Evolutionary conservation across 2,113 vertebrate genomes (phyloP).

Genomic region (Otolemur garnettii): DNA sequence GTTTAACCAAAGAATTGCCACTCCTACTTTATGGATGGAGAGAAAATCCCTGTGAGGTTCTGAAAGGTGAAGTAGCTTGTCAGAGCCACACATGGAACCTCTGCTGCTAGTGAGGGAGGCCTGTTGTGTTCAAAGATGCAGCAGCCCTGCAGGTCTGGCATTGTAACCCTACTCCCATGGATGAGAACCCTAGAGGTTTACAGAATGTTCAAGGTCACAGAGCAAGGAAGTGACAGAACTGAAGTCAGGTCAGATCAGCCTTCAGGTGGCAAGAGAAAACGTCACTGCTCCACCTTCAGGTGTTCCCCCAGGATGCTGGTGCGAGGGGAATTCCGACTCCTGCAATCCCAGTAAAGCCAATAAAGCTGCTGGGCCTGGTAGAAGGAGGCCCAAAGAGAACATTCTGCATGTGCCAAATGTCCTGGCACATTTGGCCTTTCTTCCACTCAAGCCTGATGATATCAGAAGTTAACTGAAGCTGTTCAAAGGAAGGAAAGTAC

Average conservation of each 20-base stretch:
- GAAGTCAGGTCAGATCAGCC: not conserved
- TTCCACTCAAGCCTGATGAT: not conserved
- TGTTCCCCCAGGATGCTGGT: not conserved
- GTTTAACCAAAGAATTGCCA: not conserved
- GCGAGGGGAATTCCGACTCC: not conserved
- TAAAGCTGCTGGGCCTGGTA: not conserved
- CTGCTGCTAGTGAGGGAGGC: not conserved
- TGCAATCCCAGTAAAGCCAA: not conserved
- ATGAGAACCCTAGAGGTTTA: not conserved
- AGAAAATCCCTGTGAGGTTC: not conserved
- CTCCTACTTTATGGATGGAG: not conserved
- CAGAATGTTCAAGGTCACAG: constrained; percentile 44
- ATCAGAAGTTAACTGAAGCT: not conserved
- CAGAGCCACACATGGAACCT: not conserved
- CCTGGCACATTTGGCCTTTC: not conserved
- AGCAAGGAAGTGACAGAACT: constrained; percentile 71
- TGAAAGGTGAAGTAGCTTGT: not conserved
- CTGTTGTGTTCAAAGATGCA: not conserved
- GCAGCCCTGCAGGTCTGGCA: not conserved
- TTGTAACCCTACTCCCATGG: not conserved
- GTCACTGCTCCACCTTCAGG: not conserved
- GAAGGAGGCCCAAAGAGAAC: not conserved
- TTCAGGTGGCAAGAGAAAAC: not conserved
- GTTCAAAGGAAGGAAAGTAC: not conserved
- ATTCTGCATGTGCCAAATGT: not conserved